A percentile compares a stretch with the other conserved stretches of the same genome.
phyloP scores from a whole-genome alignment of 1,140 invertebrate genomes.

The Cotesia vestalis region DNA sequence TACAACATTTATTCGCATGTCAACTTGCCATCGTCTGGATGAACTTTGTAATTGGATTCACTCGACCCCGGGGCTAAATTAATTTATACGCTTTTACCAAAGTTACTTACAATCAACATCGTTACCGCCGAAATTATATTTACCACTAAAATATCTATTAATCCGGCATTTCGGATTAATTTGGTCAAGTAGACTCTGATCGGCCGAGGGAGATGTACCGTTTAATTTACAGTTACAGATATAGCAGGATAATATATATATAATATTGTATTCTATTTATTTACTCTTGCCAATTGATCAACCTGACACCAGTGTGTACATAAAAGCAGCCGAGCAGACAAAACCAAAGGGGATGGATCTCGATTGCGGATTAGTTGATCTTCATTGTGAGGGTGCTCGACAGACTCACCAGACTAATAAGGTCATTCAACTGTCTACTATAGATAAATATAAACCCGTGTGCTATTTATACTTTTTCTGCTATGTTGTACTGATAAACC shows the following conservation, averaged over 20 bases:
- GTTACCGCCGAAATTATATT: neutral
- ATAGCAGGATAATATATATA: too few relatives aligned
- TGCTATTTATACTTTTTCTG: too few relatives aligned
- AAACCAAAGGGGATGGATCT: slow-evolving; percentile 16
- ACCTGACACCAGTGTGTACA: neutral
- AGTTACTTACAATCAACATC: neutral
- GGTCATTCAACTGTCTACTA: too few relatives aligned
- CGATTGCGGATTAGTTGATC: slow-evolving; percentile 23
- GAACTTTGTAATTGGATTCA: slow-evolving; percentile 11
- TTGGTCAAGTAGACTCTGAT: too few relatives aligned
- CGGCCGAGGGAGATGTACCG: too few relatives aligned
- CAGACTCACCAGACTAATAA: neutral
- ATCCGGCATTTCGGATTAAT: too few relatives aligned
- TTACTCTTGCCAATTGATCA: slow-evolving; percentile 26
- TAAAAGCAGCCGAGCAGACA: too few relatives aligned
- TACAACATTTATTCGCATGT: slow-evolving; percentile 9
- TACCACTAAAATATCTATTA: neutral
- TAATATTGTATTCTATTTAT: too few relatives aligned
- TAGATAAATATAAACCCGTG: too few relatives aligned
- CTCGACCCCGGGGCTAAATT: slow-evolving; percentile 11
- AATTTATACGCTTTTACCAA: slow-evolving; percentile 8
- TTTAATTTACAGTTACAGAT: too few relatives aligned
- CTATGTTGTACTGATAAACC: too few relatives aligned
- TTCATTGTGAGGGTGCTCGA: slow-evolving; percentile 12
- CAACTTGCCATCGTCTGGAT: slow-evolving; percentile 1